Percentiles rank a stretch among this genome's conserved stretches.
Conservation (phyloP, 1,140 invertebrate genomes). For the Drosophila simulans region DNA sequence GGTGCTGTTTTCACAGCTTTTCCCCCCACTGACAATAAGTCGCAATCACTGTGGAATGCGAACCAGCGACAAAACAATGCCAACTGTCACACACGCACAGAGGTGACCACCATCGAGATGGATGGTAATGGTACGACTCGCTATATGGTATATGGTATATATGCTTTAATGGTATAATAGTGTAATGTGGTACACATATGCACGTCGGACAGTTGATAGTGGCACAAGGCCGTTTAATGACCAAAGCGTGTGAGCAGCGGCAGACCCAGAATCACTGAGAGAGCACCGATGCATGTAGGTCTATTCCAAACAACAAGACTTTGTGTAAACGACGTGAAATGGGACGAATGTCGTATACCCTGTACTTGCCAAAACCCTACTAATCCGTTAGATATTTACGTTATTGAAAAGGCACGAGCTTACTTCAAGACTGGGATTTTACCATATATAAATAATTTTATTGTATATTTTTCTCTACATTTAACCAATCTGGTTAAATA, state of each 20-base stretch:
- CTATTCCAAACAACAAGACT: slow-evolving; percentile 29
- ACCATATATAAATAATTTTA: too few relatives aligned
- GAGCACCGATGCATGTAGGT: slow-evolving; percentile 66
- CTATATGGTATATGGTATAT: slow-evolving; percentile 5
- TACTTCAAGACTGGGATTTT: too few relatives aligned
- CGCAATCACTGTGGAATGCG: slow-evolving; percentile 48
- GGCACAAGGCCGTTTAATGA: slow-evolving; percentile 78
- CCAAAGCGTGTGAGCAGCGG: slow-evolving; percentile 48
- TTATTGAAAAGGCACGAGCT: too few relatives aligned
- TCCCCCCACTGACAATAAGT: slow-evolving; percentile 27
- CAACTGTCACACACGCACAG: slow-evolving; percentile 34
- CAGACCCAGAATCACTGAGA: slow-evolving; percentile 17
- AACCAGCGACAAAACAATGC: slow-evolving; percentile 36
- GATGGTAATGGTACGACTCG: slow-evolving; percentile 3
- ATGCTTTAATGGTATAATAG: slow-evolving; percentile 1
- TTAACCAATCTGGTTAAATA: too few relatives aligned
- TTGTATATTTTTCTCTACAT: too few relatives aligned
- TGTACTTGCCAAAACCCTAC: background rate
- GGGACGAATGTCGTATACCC: background rate
- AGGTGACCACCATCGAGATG: slow-evolving; percentile 21
- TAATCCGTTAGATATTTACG: too few relatives aligned
- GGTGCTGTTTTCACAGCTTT: background rate
- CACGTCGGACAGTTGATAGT: slow-evolving; percentile 32
- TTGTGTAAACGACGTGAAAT: background rate
- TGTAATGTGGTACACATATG: background rate